Evolutionary conservation across 2,888 invertebrate species (phyloP).

Genomic region (Drosophila helvetica): DNA sequence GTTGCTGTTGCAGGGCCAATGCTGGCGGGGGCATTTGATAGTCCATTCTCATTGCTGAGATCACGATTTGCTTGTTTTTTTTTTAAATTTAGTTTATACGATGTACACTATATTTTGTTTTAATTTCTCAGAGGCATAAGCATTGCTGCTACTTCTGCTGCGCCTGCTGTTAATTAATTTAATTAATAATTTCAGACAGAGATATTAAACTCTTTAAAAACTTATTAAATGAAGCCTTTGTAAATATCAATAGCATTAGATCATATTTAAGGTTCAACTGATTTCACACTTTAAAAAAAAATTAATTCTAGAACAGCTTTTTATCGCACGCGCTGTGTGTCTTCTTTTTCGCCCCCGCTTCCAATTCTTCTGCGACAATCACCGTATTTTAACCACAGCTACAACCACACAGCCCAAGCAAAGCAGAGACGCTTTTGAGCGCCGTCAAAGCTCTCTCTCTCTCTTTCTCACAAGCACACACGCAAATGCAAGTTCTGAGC

Average conservation of each 20-base stretch:
- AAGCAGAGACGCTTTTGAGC: constrained; percentile 11
- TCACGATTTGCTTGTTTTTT: constrained; percentile 36
- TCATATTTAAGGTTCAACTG: no score
- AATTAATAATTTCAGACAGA: constrained; percentile 13
- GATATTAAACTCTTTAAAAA: no score
- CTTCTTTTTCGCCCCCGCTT: constrained; percentile 15
- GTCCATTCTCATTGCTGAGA: constrained; percentile 83
- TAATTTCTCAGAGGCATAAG: constrained; percentile 22
- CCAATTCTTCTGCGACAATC: constrained; percentile 28
- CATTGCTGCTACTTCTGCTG: constrained; percentile 26
- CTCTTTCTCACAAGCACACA: background rate
- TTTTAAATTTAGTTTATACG: constrained; percentile 12
- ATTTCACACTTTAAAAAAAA: no score
- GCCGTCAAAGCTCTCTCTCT: constrained; percentile 29
- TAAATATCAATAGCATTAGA: no score
- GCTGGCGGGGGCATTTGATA: constrained; percentile 84
- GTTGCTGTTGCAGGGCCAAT: constrained; percentile 80
- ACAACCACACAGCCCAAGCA: constrained; percentile 23
- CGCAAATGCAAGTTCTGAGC: constrained; percentile 12
- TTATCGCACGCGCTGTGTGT: constrained; percentile 60
- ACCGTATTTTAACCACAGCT: constrained; percentile 27
- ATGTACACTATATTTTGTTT: constrained; percentile 22
- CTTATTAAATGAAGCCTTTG: no score
- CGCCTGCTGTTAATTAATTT: constrained; percentile 38
- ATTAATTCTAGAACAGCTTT: constrained; percentile 32